These are phyloP conservation scores for Psilopsiagon aymara DNA, from an alignment of 2,113 vertebrate species.

Conservation along the genomic window DNA sequence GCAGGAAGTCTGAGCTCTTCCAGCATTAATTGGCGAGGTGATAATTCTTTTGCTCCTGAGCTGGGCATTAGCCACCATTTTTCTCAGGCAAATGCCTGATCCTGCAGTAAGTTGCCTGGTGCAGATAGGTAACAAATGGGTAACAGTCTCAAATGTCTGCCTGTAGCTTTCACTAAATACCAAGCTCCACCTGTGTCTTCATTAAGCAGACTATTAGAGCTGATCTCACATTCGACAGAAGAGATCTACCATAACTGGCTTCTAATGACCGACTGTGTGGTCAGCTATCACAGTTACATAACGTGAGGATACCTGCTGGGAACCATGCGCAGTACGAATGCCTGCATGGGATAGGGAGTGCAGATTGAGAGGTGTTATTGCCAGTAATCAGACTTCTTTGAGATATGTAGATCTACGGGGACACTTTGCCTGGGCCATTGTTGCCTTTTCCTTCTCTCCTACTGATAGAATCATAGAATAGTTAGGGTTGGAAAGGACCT, in stretches of 20 bases:
- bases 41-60: not conserved
- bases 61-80: accelerated
- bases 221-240: not conserved
- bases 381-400: not conserved
- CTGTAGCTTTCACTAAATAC: not conserved
- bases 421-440: not conserved
- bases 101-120: not conserved
- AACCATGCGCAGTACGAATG: not conserved
- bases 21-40: not conserved
- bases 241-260: not conserved
- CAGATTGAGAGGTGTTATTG: not conserved
- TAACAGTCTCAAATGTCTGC: not conserved
- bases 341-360: too few relatives aligned
- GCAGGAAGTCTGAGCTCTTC: not conserved
- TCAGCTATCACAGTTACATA: not conserved
- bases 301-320: not conserved
- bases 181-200: not conserved
- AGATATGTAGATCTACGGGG: not conserved
- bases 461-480: not conserved
- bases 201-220: not conserved
- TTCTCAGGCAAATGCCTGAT: not conserved
- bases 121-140: not conserved
- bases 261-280: not conserved
- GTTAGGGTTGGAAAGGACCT: too few relatives aligned
- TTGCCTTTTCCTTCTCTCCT: not conserved